Evolutionary conservation across 2,888 invertebrate species (phyloP).

Genomic region (Apamea epomidion): DNA sequence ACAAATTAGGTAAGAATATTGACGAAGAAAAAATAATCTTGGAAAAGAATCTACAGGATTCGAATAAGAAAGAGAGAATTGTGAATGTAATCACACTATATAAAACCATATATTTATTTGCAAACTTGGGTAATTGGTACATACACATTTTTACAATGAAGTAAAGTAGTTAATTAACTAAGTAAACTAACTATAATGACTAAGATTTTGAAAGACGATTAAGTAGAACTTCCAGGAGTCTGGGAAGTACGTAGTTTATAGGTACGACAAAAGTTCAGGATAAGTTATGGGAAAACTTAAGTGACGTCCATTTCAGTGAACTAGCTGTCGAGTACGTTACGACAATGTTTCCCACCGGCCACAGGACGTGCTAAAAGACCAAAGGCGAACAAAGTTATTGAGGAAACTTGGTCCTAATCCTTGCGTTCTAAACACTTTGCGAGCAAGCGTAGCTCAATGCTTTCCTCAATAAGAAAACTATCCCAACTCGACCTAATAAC

Average conservation of each 20-base stretch:
- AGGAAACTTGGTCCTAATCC: background rate
- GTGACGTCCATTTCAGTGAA: background rate
- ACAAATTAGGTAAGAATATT: background rate
- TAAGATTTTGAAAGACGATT: background rate
- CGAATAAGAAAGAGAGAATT: background rate
- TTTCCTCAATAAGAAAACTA: constrained; percentile 10
- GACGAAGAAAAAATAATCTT: too few relatives aligned
- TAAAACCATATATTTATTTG: background rate
- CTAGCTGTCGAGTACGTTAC: background rate
- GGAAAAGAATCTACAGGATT: background rate
- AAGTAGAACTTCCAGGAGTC: background rate
- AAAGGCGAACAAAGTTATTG: background rate
- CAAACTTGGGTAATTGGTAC: background rate
- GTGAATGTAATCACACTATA: background rate
- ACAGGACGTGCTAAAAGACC: background rate
- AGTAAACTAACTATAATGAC: background rate
- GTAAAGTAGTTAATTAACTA: background rate
- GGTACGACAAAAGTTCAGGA: background rate
- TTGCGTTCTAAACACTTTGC: background rate
- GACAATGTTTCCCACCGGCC: background rate
- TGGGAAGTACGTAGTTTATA: background rate
- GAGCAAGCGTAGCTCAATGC: background rate
- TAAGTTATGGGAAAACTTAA: background rate
- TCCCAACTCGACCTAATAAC: constrained; percentile 6
- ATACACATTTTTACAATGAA: background rate